A percentile compares a stretch with the other conserved stretches of the same genome.
Evolutionary conservation across 2,113 vertebrate species (phyloP).

Genomic region (Neolamprologus caudopunctatus): DNA sequence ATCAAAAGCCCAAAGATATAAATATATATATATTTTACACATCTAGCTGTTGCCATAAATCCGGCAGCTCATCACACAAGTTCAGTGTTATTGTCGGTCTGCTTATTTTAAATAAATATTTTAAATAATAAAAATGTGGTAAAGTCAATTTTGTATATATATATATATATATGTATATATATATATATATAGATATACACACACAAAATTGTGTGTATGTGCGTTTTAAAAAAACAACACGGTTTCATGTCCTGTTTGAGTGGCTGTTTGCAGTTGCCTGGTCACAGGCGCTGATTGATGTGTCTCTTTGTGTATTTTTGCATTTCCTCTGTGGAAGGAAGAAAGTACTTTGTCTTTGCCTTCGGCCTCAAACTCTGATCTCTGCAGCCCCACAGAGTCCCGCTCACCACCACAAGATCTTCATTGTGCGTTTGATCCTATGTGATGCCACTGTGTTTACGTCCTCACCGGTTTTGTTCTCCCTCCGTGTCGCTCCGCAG

Average conservation of each 20-base stretch:
- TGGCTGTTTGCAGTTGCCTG: background rate
- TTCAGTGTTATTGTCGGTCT: background rate
- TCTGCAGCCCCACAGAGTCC: background rate
- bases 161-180: background rate
- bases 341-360: background rate
- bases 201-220: too few relatives aligned
- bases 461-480: background rate
- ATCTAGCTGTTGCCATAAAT: background rate
- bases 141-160: background rate
- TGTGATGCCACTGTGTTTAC: background rate
- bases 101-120: background rate
- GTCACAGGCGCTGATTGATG: background rate
- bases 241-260: background rate
- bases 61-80: background rate
- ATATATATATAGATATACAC: accelerated
- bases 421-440: background rate
- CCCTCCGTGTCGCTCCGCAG: constrained; percentile 54
- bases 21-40: background rate
- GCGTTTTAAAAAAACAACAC: accelerated
- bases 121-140: background rate
- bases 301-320: constrained; percentile 14
- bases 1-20: background rate
- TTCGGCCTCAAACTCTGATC: background rate
- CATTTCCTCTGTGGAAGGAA: constrained; percentile 22
- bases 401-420: background rate